Evolutionary conservation across 1,140 invertebrate genomes (phyloP), one percentile per base, ranked within the genome.

Genomic region (Drosophila leontia): DNA sequence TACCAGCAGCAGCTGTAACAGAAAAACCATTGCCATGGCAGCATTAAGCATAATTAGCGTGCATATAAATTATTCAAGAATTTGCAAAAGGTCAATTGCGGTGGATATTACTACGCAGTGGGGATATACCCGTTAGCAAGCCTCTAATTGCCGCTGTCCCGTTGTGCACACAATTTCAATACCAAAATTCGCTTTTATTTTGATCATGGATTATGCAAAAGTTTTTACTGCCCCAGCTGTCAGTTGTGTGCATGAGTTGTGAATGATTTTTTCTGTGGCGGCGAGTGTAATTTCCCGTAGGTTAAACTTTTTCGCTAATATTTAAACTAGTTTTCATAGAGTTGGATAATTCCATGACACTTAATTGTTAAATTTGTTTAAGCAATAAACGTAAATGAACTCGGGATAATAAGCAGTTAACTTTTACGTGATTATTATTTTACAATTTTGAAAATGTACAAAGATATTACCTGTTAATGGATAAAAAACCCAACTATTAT

Each of bases 31-130:
- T 15, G 35, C 35, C 42, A 58, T 34, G 44, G 23, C 35, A 59
- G 23, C 42, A 71, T 50, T 58, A 48, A 71, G 69, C 53, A 51
- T 74, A 72, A 74, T 74, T 74, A 74, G 55, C 68, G 37, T 29
- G 45, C n/a, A 44, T 59, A 72, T 74, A 72, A 74, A 71, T 72
- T 60, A 74, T 74, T 59, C 70, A 74, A 72, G 68, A 74, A 74
- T 51, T 51, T 23, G 70, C 26, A 56, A 72, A 44, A 60, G 53
- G 39, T 75, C 69, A 75, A 55, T 55, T 72, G 67, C 17, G 48
- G 48, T 58, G 35, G 35, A 39, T n/a, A 55, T 37, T 17, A 32
- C 26, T 5, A 34, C n/a, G n/a, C 23, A 26, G 23, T 17, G 13
- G 34, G 13, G 34, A 35, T 19, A 19, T 15, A 32, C 48, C 32